phyloP scores from a whole-genome alignment of 2,888 invertebrate genomes.

The Isoperla grammatica region DNA sequence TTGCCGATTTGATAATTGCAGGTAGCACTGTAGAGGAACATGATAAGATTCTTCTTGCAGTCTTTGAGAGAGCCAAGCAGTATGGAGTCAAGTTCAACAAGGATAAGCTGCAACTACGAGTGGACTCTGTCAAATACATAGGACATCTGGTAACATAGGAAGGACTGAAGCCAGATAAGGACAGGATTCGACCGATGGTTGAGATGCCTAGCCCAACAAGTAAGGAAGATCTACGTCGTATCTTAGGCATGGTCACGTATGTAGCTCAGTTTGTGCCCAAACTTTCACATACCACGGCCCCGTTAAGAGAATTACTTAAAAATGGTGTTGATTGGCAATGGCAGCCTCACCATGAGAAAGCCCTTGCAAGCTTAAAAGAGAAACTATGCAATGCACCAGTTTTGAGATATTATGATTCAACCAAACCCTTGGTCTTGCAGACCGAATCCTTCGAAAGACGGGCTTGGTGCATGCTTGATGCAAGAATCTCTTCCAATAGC shows the following conservation, averaged over 20 bases:
- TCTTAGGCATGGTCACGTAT: conserved; percentile 37
- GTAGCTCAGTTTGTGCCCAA: conserved; percentile 35
- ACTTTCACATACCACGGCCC: conserved; percentile 31
- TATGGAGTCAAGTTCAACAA: conserved; percentile 17
- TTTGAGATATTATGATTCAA: too few relatives aligned
- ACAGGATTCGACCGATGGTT: background rate
- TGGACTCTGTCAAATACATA: conserved; percentile 13
- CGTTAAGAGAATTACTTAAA: conserved; percentile 30
- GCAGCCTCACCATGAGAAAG: conserved; percentile 22
- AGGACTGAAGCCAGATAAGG: conserved; percentile 2
- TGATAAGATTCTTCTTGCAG: conserved; percentile 15
- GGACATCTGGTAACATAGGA: conserved; percentile 10
- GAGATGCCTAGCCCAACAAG: conserved; percentile 29
- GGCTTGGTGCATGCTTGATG: conserved; percentile 8
- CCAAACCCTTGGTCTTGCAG: too few relatives aligned
- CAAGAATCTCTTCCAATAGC: conserved; percentile 2
- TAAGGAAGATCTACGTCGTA: conserved; percentile 34
- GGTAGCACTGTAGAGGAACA: conserved; percentile 14
- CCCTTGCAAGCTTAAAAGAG: background rate
- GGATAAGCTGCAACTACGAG: conserved; percentile 12
- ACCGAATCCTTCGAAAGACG: background rate
- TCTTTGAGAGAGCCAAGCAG: conserved; percentile 17
- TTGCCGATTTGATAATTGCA: conserved; percentile 23
- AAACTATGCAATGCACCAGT: too few relatives aligned
- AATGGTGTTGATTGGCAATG: conserved; percentile 20